These are phyloP conservation scores for Garrulus glandarius DNA, from an alignment of 2,797 vertebrate species.

Conservation along the genomic window DNA sequence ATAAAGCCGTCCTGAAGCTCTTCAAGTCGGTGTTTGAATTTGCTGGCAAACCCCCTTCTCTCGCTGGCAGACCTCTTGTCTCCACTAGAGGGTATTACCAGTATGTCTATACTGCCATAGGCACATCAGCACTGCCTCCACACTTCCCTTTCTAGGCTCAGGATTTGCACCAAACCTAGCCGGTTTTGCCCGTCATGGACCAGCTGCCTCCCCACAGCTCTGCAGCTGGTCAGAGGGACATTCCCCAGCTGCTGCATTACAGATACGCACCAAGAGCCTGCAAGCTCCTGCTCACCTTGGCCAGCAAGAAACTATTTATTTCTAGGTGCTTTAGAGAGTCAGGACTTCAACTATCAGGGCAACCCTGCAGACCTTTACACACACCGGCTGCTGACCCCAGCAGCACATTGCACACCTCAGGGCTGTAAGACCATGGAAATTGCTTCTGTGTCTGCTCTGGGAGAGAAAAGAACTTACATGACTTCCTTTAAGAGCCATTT, in stretches of 20 bases:
- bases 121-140: neutral
- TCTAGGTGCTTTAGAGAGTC: neutral
- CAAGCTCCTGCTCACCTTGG: neutral
- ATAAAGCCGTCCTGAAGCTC: neutral
- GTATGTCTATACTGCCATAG: neutral
- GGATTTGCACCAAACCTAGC: neutral
- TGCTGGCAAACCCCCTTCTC: neutral
- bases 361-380: neutral
- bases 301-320: neutral
- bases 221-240: accelerated
- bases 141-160: neutral
- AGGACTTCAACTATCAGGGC: neutral
- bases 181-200: neutral
- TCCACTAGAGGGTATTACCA: slow-evolving; percentile 65
- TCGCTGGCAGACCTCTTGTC: neutral
- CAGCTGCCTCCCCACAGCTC: neutral
- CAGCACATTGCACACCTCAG: neutral
- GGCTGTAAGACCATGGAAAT: neutral
- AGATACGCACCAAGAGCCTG: accelerated
- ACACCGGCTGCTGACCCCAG: neutral
- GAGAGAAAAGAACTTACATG: neutral
- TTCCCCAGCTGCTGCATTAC: accelerated
- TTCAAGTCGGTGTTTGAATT: neutral
- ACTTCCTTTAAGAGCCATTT: neutral
- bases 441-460: neutral